These are phyloP conservation scores for Hiodon alosoides DNA, from an alignment of 2,113 vertebrate species.

Conservation along the genomic window DNA sequence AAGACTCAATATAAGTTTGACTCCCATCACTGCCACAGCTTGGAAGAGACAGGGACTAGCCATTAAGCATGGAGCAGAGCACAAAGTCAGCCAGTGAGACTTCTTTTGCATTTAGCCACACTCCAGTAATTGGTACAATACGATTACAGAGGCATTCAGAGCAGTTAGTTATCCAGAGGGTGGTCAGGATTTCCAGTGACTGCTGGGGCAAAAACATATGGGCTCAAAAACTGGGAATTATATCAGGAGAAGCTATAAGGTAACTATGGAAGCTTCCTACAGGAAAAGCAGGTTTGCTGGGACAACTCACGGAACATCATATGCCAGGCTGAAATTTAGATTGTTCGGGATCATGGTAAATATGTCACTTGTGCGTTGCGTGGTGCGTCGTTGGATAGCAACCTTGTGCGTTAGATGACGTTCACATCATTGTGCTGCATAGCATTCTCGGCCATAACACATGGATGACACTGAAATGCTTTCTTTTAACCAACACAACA, in stretches of 20 bases:
- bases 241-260: neutral
- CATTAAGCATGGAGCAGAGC: neutral
- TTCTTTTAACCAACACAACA: too few relatives aligned
- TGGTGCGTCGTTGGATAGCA: too few relatives aligned
- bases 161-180: neutral
- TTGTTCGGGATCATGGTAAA: too few relatives aligned
- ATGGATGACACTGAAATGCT: too few relatives aligned
- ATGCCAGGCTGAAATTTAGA: too few relatives aligned
- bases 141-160: neutral
- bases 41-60: neutral
- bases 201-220: too few relatives aligned
- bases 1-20: neutral
- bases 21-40: neutral
- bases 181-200: neutral
- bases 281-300: neutral
- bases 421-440: too few relatives aligned
- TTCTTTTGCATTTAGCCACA: neutral
- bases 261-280: neutral
- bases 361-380: too few relatives aligned
- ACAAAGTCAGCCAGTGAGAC: neutral
- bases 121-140: slow-evolving; percentile 12
- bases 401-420: too few relatives aligned
- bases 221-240: neutral
- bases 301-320: neutral
- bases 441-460: too few relatives aligned